A percentile compares a stretch with the other conserved stretches of the same genome.
Evolutionary conservation across 2,113 vertebrate genomes (phyloP).

Genomic region (Oryzias woworae): DNA sequence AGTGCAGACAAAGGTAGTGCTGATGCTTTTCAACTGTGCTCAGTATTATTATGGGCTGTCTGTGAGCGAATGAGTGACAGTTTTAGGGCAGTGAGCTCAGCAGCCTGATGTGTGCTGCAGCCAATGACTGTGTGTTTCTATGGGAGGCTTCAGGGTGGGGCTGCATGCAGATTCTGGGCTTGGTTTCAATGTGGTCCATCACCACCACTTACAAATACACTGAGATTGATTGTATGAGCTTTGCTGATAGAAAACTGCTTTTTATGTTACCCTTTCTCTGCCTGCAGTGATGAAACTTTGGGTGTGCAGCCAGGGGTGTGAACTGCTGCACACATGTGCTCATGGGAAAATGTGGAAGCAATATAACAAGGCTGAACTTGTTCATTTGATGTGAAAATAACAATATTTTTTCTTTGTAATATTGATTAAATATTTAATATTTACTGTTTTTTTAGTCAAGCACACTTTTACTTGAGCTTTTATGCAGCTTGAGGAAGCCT

Average conservation of each 20-base stretch:
- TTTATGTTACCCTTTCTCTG: neutral
- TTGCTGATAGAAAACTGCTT: slow-evolving; percentile 21
- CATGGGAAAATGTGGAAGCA: slow-evolving; percentile 33
- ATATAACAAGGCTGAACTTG: neutral
- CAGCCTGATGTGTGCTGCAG: slow-evolving; percentile 28
- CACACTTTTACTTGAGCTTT: too few species aligned
- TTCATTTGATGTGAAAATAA: too few species aligned
- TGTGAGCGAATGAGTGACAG: slow-evolving; percentile 32
- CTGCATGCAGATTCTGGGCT: slow-evolving; percentile 29
- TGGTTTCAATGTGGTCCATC: slow-evolving; percentile 32
- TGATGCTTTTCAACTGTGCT: neutral
- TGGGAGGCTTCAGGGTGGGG: slow-evolving; percentile 60
- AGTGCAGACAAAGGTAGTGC: neutral
- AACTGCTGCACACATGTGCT: slow-evolving; percentile 45
- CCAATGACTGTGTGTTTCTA: slow-evolving; percentile 49
- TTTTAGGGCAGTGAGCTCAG: slow-evolving; percentile 26
- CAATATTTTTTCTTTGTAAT: too few species aligned
- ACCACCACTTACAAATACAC: slow-evolving; percentile 14
- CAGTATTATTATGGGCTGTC: slow-evolving; percentile 2
- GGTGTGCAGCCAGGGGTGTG: slow-evolving; percentile 33
- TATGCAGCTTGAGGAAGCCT: too few species aligned
- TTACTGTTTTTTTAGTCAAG: too few species aligned
- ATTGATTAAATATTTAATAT: too few species aligned
- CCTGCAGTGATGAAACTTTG: slow-evolving; percentile 44
- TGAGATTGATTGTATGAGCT: slow-evolving; percentile 13